phyloP scores from a whole-genome alignment of 2,888 invertebrate genomes.

The Pandemis heparana region DNA sequence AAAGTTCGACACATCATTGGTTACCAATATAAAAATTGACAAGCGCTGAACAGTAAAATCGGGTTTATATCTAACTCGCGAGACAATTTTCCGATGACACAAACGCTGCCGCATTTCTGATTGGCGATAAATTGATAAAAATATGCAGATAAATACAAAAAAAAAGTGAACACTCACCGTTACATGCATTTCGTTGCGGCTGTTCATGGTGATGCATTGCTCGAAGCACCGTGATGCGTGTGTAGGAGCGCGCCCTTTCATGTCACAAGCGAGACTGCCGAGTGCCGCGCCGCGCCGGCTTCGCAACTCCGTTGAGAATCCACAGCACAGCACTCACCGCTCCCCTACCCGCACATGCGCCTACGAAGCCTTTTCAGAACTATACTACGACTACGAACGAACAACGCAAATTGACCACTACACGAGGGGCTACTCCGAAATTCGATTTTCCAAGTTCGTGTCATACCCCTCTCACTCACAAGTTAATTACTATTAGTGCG shows the following conservation, averaged over 20 bases:
- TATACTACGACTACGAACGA: not conserved
- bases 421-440: too few relatives aligned
- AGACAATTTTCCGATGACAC: not conserved
- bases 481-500: too few relatives aligned
- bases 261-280: conserved; percentile 85
- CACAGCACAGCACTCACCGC: conserved; percentile 54
- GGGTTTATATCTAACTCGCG: not conserved
- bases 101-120: not conserved
- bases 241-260: conserved; percentile 84
- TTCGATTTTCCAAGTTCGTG: too few relatives aligned
- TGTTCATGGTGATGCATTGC: conserved; percentile 90
- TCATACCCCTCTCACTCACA: too few relatives aligned
- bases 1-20: not conserved
- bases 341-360: conserved; percentile 67
- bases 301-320: conserved; percentile 71
- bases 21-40: not conserved
- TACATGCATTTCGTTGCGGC: conserved; percentile 86
- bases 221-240: conserved; percentile 86
- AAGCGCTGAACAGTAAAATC: not conserved
- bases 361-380: conserved; percentile 44
- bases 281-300: conserved; percentile 65
- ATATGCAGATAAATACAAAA: not conserved
- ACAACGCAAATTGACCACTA: not conserved
- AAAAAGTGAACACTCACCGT: conserved; percentile 69
- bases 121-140: not conserved